Evolutionary conservation across 2,797 vertebrate genomes (phyloP), one percentile per base, ranked within the genome.

Genomic region (Aeoliscus strigatus): DNA sequence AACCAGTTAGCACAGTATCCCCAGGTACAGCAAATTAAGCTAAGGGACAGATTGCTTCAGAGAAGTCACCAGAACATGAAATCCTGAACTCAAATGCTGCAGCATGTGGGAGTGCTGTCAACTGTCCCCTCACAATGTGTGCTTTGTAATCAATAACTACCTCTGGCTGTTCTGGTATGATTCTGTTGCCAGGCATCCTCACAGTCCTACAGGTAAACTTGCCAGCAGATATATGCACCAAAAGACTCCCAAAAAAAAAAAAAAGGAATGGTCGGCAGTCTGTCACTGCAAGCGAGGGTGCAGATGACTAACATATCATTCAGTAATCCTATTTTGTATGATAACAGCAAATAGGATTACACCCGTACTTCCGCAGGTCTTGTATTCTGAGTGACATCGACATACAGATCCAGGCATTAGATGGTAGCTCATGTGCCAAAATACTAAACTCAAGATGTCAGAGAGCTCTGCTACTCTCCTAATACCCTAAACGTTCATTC

Each of bases 291-390:
- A 58, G 67, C 39, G 39, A 38, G 32, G 31, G 62, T 46, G 52
- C 45, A 77, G 59, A 79, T 70, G 69, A 73, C 53, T 48, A 73
- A 68, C 64, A 64, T 54, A 73, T 78, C 55, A 65, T 36, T 42
- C 38, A 33, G 49, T 82, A 80, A 86, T 82, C 79, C 73, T 74
- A 68, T 78, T 79, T 77, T 44, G 52, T 57, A 54, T 66, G 68
- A 84, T 79, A 77, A 67, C 60, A 60, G 60, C 55, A 81, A 83
- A 84, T 47, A 70, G 79, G 76, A 82, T 83, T 84, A 83, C 46
- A 61, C 8, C 30, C 31, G 51, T 66, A 62, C 42, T 54, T 52
- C 25, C 48, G 47, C 66, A 50, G 59, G 65, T 70, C 71, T 65
- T 46, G 26, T 57, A 52, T 49, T 56, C 25, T 55, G 42, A 74